Base-by-base conservation (phyloP, 2,888 invertebrate species). In the Lordiphosa andalusiaca region DNA sequence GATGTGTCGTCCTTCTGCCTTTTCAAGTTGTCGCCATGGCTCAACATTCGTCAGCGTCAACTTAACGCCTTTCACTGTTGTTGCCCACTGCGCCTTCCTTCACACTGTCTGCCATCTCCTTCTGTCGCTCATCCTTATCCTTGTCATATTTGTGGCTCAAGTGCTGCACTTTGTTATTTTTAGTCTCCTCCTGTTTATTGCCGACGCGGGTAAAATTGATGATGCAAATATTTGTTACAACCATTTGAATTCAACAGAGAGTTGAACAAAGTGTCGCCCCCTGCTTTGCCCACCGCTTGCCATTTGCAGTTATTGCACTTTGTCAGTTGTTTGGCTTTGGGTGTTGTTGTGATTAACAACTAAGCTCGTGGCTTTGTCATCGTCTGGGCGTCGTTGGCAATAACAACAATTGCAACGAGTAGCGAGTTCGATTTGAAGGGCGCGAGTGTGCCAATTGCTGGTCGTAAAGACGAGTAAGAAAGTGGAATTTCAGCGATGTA, bases 61-160 rank as follows among this genome's bases (percentile, higher is more conserved):
- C 82, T 80, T 80, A 80, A 68, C 58, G 53, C 64, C 57, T 53
- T 59, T 36, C 4, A 16, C 39, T 41, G 46, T 36, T 33, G 46
- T 38, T 23, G 23, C 23, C 23, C 23, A 23, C 54, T 58, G 38
- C 35, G 44, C 46, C 16, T 37, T 25, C 54, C 41, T 30, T 16
- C n/a, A n/a, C n/a, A 38, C 55, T 21, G 19, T 37, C 36, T 16
- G 35, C 52, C 50, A 42, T 44, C 38, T 35, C 50, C 57, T 56
- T 21, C 50, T 39, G 16, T 23, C 46, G 51, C 36, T 40, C 36
- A 41, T 61, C 47, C 33, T 44, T 55, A 46, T 55, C 49, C 30
- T 50, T 59, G 61, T 83, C 83, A 84, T 77, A 74, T 78, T 84
- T 82, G 75, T 49, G 69, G 72, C 83, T 77, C 78, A 84, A 84